phyloP scores from a whole-genome alignment of 2,797 vertebrate genomes.

The Parambassis ranga region DNA sequence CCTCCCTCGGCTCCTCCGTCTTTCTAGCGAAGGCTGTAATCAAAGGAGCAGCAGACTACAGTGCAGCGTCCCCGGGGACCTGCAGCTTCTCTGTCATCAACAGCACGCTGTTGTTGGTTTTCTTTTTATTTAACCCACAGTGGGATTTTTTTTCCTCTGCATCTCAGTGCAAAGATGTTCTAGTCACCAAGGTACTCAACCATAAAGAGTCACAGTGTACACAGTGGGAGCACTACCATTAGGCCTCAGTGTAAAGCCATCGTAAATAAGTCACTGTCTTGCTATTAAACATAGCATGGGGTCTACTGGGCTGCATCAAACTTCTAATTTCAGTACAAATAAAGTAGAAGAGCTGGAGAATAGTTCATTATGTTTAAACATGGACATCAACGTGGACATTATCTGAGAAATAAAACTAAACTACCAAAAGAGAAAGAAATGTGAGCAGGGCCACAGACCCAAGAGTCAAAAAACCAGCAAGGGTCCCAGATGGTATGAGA shows the following conservation, averaged over 20 bases:
- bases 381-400: too few species aligned
- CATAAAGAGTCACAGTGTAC: not conserved
- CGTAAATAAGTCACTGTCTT: not conserved
- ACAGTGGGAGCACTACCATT: not conserved
- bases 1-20: not conserved
- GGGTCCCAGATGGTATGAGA: too few species aligned
- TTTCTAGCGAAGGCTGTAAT: slow-evolving; percentile 33
- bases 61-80: slow-evolving; percentile 2
- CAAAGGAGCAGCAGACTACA: slow-evolving; percentile 31
- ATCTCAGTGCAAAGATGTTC: not conserved
- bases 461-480: too few species aligned
- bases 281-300: not conserved
- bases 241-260: not conserved
- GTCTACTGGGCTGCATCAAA: not conserved
- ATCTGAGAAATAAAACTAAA: too few species aligned
- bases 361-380: too few species aligned
- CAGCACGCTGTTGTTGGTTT: not conserved
- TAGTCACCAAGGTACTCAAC: not conserved
- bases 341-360: too few species aligned
- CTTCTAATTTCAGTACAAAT: too few species aligned
- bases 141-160: rapidly evolving
- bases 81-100: not conserved
- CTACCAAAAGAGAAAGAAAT: too few species aligned
- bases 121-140: not conserved
- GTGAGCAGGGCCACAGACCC: too few species aligned